phyloP scores from a whole-genome alignment of 2,797 vertebrate genomes.

The Microctenopoma steveboyesi region DNA sequence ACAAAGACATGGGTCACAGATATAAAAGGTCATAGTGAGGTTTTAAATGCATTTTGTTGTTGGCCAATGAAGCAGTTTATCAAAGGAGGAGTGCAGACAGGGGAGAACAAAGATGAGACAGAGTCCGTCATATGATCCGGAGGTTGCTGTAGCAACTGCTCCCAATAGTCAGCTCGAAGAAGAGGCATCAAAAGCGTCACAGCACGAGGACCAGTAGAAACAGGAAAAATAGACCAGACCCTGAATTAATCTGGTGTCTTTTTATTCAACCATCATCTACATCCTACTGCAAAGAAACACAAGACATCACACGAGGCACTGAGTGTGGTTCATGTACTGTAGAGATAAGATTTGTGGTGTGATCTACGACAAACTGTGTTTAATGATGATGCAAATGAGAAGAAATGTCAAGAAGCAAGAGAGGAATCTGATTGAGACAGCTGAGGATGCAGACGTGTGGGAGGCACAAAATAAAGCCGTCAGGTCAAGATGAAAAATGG shows the following conservation, averaged over 20 bases:
- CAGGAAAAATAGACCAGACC: constrained; percentile 11
- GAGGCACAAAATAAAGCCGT: constrained; percentile 48
- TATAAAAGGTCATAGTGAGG: neutral
- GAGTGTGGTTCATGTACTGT: neutral
- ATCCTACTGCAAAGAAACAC: neutral
- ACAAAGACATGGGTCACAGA: constrained; percentile 7
- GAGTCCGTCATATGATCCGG: constrained; percentile 72
- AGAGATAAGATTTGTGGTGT: neutral
- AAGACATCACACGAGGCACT: neutral
- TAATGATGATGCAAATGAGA: neutral
- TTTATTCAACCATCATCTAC: neutral
- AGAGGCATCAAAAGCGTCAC: constrained; percentile 58
- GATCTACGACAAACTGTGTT: neutral
- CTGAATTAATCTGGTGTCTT: neutral
- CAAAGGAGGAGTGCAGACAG: constrained; percentile 18
- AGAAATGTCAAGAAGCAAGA: constrained; percentile 2
- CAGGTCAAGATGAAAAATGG: constrained; percentile 58
- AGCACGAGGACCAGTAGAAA: constrained; percentile 14
- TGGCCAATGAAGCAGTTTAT: constrained; percentile 19
- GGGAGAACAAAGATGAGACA: constrained; percentile 37
- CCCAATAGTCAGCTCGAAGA: constrained; percentile 52
- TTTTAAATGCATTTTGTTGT: constrained; percentile 5
- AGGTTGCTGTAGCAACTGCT: constrained; percentile 76
- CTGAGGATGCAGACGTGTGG: neutral
- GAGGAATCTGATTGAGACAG: constrained; percentile 26